Evolutionary conservation across 2,888 invertebrate species (phyloP).

Genomic region (Ceramica pisi): DNA sequence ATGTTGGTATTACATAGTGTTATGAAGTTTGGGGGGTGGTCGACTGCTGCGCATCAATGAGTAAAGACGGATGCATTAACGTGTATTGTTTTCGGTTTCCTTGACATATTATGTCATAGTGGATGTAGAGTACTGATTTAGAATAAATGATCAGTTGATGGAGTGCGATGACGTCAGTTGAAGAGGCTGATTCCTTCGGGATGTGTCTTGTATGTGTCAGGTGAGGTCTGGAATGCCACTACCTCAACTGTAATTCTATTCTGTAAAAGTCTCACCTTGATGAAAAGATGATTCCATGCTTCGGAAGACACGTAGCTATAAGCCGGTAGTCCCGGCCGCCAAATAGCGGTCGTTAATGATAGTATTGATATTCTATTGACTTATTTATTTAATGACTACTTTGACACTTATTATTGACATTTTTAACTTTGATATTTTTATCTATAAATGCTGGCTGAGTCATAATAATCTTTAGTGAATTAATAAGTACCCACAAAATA

Average conservation of each 20-base stretch:
- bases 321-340: too few relatives aligned
- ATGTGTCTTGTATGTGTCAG: background rate
- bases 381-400: too few relatives aligned
- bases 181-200: background rate
- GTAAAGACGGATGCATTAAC: slow-evolving; percentile 22
- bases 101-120: slow-evolving; percentile 43
- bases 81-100: slow-evolving; percentile 42
- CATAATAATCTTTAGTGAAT: too few relatives aligned
- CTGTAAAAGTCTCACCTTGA: too few relatives aligned
- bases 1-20: slow-evolving; percentile 50
- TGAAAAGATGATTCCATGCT: too few relatives aligned
- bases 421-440: too few relatives aligned
- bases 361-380: too few relatives aligned
- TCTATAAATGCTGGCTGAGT: too few relatives aligned
- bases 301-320: too few relatives aligned
- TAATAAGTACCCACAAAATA: too few relatives aligned
- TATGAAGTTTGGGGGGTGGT: slow-evolving; percentile 46
- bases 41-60: slow-evolving; percentile 44
- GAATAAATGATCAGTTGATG: slow-evolving; percentile 25
- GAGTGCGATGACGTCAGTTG: background rate
- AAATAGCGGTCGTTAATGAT: too few relatives aligned
- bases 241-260: background rate
- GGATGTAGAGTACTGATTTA: slow-evolving; percentile 33
- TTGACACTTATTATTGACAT: too few relatives aligned
- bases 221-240: background rate